Base-by-base conservation (phyloP, 1,140 invertebrate genomes). In the Orius insidiosus region DNA sequence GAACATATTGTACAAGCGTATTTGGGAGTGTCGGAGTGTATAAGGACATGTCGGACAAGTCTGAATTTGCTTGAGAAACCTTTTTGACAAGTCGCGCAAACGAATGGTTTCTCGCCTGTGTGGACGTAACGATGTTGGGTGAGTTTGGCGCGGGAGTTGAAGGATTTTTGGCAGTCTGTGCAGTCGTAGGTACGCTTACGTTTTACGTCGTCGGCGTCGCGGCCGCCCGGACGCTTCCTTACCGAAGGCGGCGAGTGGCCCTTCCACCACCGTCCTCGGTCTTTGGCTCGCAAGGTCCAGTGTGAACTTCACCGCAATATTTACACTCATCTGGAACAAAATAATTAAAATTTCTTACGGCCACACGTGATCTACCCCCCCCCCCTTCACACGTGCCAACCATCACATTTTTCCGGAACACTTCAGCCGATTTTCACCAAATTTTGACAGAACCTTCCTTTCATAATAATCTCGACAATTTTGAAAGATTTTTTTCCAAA, bases 21-120 rank as follows among this genome's bases (percentile, higher is more conserved):
- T 24, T 75, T 74, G 47, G 72, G 67, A 10, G 71, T 67, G 52
- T 75, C 74, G 39, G 75, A 79, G 58, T 82, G 79, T 37, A 78
- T 78, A 9, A 79, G 62, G 51, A 65, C 64, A 60, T 80, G 77
- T 3, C 75, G 68, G 33, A 75, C 72, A 36, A 80, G 65, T 62
- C 78, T 80, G 57, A 78, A 78, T 59, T 75, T 75, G 24, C 75
- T 76, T 50, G 74, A 75, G 60, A 78, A 78, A 32, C 67, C 63
- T 59, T 78, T 78, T 47, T 70, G 67, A 59, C 75, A 76, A 53
- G 72, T 55, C 53, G 71, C 63, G 60, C 77, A 76, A 48, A 69
- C 68, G 56, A 76, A 81, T 2, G 77, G 76, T 47, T 75, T 68
- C 52, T 75, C 69, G 32, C 74, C 76, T 14, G 75, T 75, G 58